These are phyloP conservation scores for Valencia hispanica DNA, from an alignment of 2,797 vertebrate species.

Conservation along the genomic window DNA sequence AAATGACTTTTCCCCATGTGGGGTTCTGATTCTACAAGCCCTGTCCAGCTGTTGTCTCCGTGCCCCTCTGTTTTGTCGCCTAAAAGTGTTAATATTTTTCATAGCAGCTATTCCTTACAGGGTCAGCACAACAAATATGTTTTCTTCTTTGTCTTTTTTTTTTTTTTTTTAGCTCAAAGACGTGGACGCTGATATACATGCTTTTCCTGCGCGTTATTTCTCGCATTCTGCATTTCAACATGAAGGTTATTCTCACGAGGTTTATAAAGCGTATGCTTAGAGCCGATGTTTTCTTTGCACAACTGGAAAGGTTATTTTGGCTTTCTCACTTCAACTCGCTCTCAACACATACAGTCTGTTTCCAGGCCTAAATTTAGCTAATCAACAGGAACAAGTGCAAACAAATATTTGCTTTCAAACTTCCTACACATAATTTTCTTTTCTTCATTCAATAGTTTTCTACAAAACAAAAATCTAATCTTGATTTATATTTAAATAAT, in stretches of 20 bases:
- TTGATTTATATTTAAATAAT: neutral
- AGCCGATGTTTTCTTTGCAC: neutral
- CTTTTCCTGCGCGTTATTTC: constrained; percentile 13
- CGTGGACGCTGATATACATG: neutral
- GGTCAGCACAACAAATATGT: constrained; percentile 28
- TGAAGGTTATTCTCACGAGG: neutral
- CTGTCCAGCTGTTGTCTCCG: constrained; percentile 29
- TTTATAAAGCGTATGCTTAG: neutral
- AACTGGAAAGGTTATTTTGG: neutral
- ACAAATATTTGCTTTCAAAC: neutral
- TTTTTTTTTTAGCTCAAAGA: neutral
- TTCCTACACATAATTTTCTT: neutral
- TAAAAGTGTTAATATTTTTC: constrained; percentile 32
- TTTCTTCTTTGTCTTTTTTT: neutral
- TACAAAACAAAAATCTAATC: neutral
- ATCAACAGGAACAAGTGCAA: neutral
- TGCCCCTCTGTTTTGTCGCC: constrained; percentile 20
- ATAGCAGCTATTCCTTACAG: constrained; percentile 31
- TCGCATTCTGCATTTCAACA: neutral
- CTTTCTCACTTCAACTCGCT: neutral
- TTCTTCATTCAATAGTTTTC: neutral
- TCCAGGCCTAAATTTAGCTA: neutral
- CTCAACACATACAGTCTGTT: neutral
- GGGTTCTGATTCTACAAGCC: constrained; percentile 50
- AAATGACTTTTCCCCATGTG: constrained; percentile 46